Evolutionary conservation across 2,113 vertebrate genomes (phyloP).

Genomic region (Phylloscopus trochilus): DNA sequence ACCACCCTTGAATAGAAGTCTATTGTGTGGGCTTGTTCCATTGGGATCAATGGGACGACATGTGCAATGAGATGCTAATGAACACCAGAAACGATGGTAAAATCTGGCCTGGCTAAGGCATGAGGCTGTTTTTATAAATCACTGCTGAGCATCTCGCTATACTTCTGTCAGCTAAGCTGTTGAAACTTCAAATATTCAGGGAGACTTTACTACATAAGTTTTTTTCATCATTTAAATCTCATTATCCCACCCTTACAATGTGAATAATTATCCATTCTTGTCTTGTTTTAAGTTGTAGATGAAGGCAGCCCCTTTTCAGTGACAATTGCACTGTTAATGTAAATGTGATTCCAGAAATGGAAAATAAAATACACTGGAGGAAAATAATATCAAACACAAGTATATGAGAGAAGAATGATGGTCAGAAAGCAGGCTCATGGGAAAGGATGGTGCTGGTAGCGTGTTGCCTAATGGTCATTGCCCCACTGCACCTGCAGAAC

Average conservation of each 20-base stretch:
- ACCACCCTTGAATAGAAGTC: conserved; percentile 57
- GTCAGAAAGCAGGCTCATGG: background rate
- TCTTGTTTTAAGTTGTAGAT: conserved; percentile 12
- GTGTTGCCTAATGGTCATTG: background rate
- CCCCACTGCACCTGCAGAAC: background rate
- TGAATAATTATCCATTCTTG: background rate
- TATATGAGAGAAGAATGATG: conserved; percentile 7
- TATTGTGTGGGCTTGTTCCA: conserved; percentile 66
- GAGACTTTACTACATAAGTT: background rate
- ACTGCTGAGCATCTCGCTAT: background rate
- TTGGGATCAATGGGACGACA: conserved; percentile 58
- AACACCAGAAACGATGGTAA: conserved; percentile 44
- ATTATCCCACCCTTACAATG: background rate
- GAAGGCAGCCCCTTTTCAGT: background rate
- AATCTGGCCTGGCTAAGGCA: conserved; percentile 15
- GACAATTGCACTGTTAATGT: conserved; percentile 34
- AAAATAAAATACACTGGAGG: conserved; percentile 55
- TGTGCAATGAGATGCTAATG: conserved; percentile 66
- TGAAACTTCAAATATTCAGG: background rate
- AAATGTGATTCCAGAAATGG: conserved; percentile 33
- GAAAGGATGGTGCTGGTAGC: background rate
- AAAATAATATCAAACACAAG: conserved; percentile 39
- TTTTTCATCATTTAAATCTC: background rate
- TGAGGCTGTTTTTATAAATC: background rate
- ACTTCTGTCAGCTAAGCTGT: background rate